Conservation (phyloP, 2,888 invertebrate species). For the Calameuta idolon region DNA sequence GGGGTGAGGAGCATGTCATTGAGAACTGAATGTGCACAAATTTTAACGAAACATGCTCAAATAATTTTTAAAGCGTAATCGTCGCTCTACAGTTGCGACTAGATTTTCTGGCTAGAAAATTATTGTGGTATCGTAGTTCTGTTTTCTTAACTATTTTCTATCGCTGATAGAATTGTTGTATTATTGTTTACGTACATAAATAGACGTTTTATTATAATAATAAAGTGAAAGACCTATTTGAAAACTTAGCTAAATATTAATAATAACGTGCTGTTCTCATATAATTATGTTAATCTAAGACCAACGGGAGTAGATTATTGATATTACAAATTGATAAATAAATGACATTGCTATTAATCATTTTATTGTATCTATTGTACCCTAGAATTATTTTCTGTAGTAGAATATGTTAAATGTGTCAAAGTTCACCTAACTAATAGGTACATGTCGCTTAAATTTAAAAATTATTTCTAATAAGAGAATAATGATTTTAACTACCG, state of each 20-base stretch:
- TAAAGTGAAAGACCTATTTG: neutral
- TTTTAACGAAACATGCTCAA: neutral
- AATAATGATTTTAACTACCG: neutral
- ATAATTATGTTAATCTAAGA: neutral
- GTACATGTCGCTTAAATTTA: neutral
- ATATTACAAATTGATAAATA: neutral
- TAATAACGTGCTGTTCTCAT: neutral
- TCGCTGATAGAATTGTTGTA: neutral
- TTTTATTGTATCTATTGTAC: neutral
- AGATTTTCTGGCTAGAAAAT: neutral
- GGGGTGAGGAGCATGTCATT: neutral
- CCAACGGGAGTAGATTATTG: neutral
- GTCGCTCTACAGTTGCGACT: neutral
- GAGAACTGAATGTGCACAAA: neutral
- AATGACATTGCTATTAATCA: neutral
- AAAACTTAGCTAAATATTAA: neutral
- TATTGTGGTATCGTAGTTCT: neutral
- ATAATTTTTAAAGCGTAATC: neutral
- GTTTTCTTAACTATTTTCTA: neutral
- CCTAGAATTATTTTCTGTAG: neutral
- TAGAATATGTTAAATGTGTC: neutral
- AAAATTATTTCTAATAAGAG: neutral
- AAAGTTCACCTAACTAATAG: neutral
- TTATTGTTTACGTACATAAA: neutral
- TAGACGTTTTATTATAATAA: neutral